phyloP scores from a whole-genome alignment of 1,140 invertebrate genomes.

The Chlorops oryzae region DNA sequence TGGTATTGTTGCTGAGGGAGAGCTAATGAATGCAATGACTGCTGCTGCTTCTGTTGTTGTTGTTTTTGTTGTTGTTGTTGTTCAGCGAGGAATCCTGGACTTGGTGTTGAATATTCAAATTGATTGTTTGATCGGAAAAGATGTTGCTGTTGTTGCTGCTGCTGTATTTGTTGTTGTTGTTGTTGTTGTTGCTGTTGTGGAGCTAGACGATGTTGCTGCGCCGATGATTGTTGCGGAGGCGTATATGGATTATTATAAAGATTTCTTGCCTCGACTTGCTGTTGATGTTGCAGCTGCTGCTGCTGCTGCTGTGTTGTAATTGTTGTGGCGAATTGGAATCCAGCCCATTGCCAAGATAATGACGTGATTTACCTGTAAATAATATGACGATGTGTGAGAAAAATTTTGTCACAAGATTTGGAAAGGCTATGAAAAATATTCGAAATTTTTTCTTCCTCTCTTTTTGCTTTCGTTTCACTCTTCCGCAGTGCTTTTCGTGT shows the following conservation, averaged over 20 bases:
- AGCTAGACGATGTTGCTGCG: conserved; percentile 20
- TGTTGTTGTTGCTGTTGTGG: conserved; percentile 12
- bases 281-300: conserved; percentile 15
- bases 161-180: conserved; percentile 22
- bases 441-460: not conserved
- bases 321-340: conserved; percentile 40
- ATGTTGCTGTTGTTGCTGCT: conserved; percentile 28
- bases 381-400: too few relatives aligned
- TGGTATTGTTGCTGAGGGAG: too few relatives aligned
- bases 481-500: too few relatives aligned
- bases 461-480: too few relatives aligned
- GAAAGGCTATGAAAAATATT: too few relatives aligned
- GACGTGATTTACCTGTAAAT: conserved; percentile 39
- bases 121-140: conserved; percentile 38
- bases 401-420: too few relatives aligned
- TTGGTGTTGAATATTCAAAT: conserved; percentile 40
- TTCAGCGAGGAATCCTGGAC: conserved; percentile 37
- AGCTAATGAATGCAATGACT: too few relatives aligned
- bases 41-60: not conserved
- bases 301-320: conserved; percentile 28
- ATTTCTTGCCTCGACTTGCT: conserved; percentile 38
- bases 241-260: conserved; percentile 44
- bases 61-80: conserved; percentile 23
- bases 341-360: conserved; percentile 44
- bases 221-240: conserved; percentile 26